A percentile compares a stretch with the other conserved stretches of the same genome.
These are phyloP conservation scores for Erynnis tages DNA, from an alignment of 2,888 invertebrate genomes.

Conservation along the genomic window DNA sequence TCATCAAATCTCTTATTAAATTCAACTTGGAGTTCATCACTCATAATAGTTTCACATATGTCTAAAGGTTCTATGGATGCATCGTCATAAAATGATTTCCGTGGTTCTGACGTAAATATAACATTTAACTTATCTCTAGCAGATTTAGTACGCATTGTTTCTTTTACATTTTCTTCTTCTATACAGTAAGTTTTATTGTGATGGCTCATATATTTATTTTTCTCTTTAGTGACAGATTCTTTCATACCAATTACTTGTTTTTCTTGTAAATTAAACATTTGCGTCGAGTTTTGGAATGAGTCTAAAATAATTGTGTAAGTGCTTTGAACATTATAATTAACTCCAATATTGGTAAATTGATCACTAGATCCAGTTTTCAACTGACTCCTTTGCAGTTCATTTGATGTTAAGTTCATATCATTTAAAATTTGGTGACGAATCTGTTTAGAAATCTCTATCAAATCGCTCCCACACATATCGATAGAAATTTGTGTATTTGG, in stretches of 20 bases:
- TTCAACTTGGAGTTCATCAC: slow-evolving; percentile 25
- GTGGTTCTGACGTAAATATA: neutral
- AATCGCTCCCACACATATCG: neutral
- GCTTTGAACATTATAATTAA: slow-evolving; percentile 11
- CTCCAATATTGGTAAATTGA: neutral
- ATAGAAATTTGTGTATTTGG: slow-evolving; percentile 2
- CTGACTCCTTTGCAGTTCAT: neutral
- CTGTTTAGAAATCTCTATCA: slow-evolving; percentile 7
- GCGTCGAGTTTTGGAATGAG: neutral
- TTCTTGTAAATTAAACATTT: neutral
- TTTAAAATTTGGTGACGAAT: slow-evolving; percentile 12
- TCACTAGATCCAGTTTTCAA: neutral
- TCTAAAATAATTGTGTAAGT: slow-evolving; percentile 12
- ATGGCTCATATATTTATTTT: neutral
- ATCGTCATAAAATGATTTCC: neutral
- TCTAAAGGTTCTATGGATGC: slow-evolving; percentile 41
- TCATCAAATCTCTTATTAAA: slow-evolving; percentile 11
- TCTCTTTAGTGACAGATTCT: neutral
- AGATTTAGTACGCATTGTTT: too few species aligned
- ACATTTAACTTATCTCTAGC: neutral
- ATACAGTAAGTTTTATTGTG: neutral
- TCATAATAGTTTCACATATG: slow-evolving; percentile 46
- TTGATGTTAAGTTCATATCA: slow-evolving; percentile 2
- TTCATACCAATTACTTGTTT: neutral
- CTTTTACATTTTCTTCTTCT: neutral